Conservation (phyloP, 2,113 vertebrate genomes). For the Circaetus gallicus region DNA sequence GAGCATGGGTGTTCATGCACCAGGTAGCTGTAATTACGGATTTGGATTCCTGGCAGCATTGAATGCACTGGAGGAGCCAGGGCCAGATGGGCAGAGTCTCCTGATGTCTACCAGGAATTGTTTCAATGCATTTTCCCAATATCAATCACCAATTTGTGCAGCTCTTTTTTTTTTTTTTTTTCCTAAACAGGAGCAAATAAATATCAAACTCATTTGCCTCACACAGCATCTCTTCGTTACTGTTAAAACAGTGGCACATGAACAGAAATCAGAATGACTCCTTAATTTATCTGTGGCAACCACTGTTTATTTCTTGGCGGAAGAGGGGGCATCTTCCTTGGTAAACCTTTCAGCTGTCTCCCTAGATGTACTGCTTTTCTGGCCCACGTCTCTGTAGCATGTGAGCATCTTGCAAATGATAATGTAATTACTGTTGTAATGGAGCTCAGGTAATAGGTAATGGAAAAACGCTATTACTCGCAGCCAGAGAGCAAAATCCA, state of each 20-base stretch:
- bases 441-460: not conserved
- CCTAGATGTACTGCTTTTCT: not conserved
- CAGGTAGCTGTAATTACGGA: slow-evolving; percentile 35
- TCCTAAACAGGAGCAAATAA: not conserved
- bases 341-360: not conserved
- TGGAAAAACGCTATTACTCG: not conserved
- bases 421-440: not conserved
- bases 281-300: not conserved
- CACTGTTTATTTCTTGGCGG: not conserved
- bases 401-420: not conserved
- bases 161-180: not conserved
- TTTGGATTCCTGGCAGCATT: slow-evolving; percentile 34
- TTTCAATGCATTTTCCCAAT: slow-evolving; percentile 14
- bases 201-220: not conserved
- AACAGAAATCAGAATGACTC: not conserved
- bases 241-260: not conserved
- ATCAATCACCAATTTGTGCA: slow-evolving; percentile 12
- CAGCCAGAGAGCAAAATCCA: not conserved
- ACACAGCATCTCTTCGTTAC: not conserved
- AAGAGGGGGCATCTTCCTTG: not conserved
- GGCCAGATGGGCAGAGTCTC: slow-evolving; percentile 55
- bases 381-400: not conserved
- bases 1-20: not conserved
- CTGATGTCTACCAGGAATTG: slow-evolving; percentile 21
- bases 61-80: slow-evolving; percentile 6